phyloP scores from a whole-genome alignment of 2,113 vertebrate genomes.

The Microcebus griseorufus region DNA sequence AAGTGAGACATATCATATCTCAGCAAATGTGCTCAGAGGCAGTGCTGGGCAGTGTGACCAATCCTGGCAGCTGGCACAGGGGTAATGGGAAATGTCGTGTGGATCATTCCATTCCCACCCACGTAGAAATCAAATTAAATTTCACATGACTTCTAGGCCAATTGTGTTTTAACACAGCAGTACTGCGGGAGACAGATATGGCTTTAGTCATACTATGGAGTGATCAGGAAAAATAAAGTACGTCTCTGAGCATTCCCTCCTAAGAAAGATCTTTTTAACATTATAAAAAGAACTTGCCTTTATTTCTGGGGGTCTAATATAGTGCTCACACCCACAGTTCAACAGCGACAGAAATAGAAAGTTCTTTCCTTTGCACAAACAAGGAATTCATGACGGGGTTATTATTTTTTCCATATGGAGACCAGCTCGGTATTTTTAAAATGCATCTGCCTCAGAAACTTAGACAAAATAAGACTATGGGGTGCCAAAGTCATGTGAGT shows the following conservation, averaged over 20 bases:
- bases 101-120: not conserved
- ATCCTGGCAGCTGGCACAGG: not conserved
- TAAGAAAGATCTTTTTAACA: not conserved
- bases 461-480: conserved; percentile 30
- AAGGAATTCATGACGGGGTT: not conserved
- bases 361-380: conserved; percentile 36
- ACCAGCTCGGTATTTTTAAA: conserved; percentile 38
- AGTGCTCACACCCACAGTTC: not conserved
- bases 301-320: not conserved
- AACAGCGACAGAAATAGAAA: conserved; percentile 28
- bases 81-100: not conserved
- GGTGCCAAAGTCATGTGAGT: not conserved
- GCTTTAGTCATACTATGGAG: not conserved
- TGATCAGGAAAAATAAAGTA: conserved; percentile 31
- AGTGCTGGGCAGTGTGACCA: not conserved
- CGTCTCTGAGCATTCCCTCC: not conserved
- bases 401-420: conserved; percentile 36
- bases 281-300: not conserved
- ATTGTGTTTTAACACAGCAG: conserved; percentile 22
- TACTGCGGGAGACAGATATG: not conserved
- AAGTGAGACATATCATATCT: not conserved
- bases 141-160: conserved; percentile 55
- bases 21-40: accelerated
- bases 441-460: conserved; percentile 49
- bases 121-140: conserved; percentile 60